Evolutionary conservation across 1,140 invertebrate species (phyloP).

Genomic region (Xylocopa sonorina): DNA sequence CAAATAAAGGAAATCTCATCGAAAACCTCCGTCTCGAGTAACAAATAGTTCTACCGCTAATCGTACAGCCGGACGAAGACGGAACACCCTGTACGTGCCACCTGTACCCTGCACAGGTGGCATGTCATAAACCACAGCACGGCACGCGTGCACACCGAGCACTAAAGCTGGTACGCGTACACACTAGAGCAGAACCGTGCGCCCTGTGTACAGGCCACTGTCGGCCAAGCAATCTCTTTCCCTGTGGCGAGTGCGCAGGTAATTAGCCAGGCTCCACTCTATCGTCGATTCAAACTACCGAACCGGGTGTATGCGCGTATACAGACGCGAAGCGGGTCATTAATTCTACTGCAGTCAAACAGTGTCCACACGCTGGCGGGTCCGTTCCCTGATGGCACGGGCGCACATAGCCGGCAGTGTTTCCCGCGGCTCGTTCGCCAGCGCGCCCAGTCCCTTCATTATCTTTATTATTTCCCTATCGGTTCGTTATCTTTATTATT

Average conservation of each 20-base stretch:
- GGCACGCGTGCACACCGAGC: background rate
- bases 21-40: too few species aligned
- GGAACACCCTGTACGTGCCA: too few species aligned
- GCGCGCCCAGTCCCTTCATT: conserved; percentile 48
- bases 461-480: conserved; percentile 62
- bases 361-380: conserved; percentile 53
- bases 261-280: conserved; percentile 58
- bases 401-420: background rate
- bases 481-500: conserved; percentile 65
- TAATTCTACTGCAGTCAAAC: conserved; percentile 62
- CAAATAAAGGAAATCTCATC: too few species aligned
- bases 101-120: too few species aligned
- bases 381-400: conserved; percentile 20
- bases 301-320: too few species aligned
- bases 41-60: too few species aligned
- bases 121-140: too few species aligned
- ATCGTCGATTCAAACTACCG: conserved; percentile 60
- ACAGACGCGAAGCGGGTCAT: conserved; percentile 50
- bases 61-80: too few species aligned
- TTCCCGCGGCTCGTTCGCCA: background rate
- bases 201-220: conserved; percentile 8
- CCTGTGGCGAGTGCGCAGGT: conserved; percentile 51
- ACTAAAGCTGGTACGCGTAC: background rate
- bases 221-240: conserved; percentile 59
- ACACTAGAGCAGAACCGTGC: too few species aligned